Conservation (phyloP, 2,113 vertebrate genomes). For the Regulus satrapa region DNA sequence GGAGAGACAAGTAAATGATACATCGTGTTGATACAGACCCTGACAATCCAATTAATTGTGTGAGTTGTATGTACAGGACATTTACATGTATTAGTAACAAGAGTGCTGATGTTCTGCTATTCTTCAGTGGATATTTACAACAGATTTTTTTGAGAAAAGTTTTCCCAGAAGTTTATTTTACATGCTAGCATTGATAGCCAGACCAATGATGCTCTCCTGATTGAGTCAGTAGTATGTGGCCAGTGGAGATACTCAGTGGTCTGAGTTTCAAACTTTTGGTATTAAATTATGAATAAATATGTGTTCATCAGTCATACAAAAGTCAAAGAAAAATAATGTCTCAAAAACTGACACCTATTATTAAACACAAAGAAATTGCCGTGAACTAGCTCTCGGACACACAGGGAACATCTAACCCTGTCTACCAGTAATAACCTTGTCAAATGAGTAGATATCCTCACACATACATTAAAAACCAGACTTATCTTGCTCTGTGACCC, state of each 20-base stretch:
- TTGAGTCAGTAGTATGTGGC: neutral
- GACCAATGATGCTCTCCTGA: neutral
- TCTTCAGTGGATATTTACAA: neutral
- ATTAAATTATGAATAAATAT: neutral
- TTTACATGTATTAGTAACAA: neutral
- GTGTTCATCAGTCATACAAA: neutral
- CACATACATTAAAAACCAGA: neutral
- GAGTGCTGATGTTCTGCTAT: neutral
- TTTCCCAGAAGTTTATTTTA: neutral
- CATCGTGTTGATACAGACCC: neutral
- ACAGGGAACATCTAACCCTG: neutral
- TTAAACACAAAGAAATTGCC: neutral
- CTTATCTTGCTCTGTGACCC: neutral
- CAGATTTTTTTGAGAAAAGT: neutral
- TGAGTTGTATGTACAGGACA: neutral
- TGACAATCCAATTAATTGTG: neutral
- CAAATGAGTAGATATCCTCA: neutral
- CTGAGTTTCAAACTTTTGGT: neutral
- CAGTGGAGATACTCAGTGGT: rapidly evolving
- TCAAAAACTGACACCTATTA: neutral
- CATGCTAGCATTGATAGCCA: neutral
- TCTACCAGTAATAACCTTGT: neutral
- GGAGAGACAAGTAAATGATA: neutral
- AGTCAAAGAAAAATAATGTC: neutral
- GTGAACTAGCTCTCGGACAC: neutral